Evolutionary conservation across 2,113 vertebrate species (phyloP).

Genomic region (Crotalus helleri): DNA sequence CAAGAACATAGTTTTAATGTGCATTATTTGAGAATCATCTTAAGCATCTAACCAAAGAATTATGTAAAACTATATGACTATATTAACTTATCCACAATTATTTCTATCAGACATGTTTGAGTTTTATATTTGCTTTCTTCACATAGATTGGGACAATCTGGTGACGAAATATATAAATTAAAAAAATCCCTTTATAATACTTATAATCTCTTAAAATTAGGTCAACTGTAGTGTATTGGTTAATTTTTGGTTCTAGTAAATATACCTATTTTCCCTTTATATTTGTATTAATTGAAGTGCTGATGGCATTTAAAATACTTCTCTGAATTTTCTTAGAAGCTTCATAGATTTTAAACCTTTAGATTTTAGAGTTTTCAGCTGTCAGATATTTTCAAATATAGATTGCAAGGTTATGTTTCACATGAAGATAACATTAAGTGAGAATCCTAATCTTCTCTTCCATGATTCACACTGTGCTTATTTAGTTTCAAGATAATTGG

Average conservation of each 20-base stretch:
- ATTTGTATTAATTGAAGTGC: background rate
- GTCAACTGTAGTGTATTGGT: background rate
- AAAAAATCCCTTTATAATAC: background rate
- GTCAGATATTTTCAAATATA: background rate
- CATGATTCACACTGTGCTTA: background rate
- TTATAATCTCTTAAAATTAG: background rate
- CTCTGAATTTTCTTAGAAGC: background rate
- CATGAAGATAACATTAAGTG: background rate
- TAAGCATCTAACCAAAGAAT: background rate
- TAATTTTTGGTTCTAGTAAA: background rate
- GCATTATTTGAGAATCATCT: background rate
- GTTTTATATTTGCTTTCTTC: background rate
- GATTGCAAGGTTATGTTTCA: background rate
- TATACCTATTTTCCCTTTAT: background rate
- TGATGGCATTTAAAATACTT: background rate
- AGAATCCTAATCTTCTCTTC: conserved; percentile 11
- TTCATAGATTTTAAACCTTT: background rate
- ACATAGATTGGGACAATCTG: background rate
- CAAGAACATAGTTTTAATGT: background rate
- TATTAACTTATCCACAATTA: background rate
- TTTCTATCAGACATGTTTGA: background rate
- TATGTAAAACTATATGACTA: background rate
- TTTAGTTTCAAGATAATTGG: conserved; percentile 16
- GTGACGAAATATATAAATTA: background rate
- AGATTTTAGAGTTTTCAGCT: background rate